A percentile compares a stretch with the other conserved stretches of the same genome.
phyloP scores from a whole-genome alignment of 2,113 vertebrate species.

The Alethe diademata region DNA sequence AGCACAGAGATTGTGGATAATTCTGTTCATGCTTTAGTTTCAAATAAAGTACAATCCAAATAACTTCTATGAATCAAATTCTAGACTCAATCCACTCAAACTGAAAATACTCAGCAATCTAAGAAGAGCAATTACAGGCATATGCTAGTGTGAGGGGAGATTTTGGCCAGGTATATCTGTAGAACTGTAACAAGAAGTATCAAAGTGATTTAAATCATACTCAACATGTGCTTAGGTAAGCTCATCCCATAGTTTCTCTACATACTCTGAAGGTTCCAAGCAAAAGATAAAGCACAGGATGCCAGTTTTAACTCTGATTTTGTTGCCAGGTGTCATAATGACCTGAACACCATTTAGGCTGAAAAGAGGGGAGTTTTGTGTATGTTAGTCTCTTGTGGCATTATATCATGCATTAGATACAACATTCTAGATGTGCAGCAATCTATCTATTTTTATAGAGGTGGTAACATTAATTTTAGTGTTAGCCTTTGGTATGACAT shows the following conservation, averaged over 20 bases:
- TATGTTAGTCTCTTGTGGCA: background rate
- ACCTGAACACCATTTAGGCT: background rate
- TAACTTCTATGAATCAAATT: background rate
- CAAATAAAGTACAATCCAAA: background rate
- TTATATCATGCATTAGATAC: background rate
- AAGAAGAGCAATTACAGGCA: background rate
- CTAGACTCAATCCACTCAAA: background rate
- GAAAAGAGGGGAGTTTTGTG: background rate
- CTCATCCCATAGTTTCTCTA: background rate
- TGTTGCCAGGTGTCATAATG: background rate
- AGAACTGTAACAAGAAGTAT: background rate
- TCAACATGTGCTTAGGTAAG: background rate
- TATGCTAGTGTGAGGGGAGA: background rate
- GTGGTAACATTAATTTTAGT: conserved; percentile 74
- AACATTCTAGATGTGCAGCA: background rate
- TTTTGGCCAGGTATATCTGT: background rate
- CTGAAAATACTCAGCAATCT: background rate
- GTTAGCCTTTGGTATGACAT: conserved; percentile 69
- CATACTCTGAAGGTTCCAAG: background rate
- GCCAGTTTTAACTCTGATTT: background rate
- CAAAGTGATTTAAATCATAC: background rate
- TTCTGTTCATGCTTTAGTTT: background rate
- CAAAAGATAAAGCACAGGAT: background rate
- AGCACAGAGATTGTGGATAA: background rate
- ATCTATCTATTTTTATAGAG: conserved; percentile 45